Conservation (phyloP, 2,797 vertebrate species). For the Atherinosoma microstoma region DNA sequence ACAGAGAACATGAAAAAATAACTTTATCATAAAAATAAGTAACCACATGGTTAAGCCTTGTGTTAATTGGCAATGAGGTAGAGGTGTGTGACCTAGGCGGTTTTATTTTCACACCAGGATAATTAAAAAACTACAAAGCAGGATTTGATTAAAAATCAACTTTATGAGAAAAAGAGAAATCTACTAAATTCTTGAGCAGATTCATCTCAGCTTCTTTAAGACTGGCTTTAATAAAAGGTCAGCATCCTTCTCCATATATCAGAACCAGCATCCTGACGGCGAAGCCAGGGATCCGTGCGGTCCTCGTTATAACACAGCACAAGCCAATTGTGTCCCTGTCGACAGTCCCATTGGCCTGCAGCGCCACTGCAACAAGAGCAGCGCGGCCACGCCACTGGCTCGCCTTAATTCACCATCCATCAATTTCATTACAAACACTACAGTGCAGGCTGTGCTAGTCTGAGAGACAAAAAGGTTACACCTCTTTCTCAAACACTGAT, state of each 20-base stretch:
- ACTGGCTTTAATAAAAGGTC: no score
- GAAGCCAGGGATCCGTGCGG: not conserved
- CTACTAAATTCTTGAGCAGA: not conserved
- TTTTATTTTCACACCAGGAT: no score
- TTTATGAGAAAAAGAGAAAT: not conserved
- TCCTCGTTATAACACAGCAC: constrained; percentile 28
- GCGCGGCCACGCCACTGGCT: constrained; percentile 48
- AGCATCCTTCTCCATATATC: constrained; percentile 1
- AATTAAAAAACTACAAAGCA: not conserved
- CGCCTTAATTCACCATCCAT: constrained; percentile 76
- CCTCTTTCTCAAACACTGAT: constrained; percentile 62
- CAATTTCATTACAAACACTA: constrained; percentile 73
- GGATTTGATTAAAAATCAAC: not conserved
- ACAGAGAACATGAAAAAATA: not conserved
- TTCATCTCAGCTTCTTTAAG: not conserved
- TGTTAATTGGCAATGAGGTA: no score
- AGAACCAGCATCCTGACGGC: constrained; percentile 5
- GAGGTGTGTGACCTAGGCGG: no score
- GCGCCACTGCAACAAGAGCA: constrained; percentile 53
- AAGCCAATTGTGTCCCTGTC: constrained; percentile 57
- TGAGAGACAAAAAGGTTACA: constrained; percentile 38
- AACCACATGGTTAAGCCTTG: not conserved
- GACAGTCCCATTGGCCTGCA: constrained; percentile 54
- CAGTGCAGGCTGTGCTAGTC: constrained; percentile 49
- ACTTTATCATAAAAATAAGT: not conserved